Conservation (phyloP, 1,140 invertebrate genomes). For the Tetraneura akinire region DNA sequence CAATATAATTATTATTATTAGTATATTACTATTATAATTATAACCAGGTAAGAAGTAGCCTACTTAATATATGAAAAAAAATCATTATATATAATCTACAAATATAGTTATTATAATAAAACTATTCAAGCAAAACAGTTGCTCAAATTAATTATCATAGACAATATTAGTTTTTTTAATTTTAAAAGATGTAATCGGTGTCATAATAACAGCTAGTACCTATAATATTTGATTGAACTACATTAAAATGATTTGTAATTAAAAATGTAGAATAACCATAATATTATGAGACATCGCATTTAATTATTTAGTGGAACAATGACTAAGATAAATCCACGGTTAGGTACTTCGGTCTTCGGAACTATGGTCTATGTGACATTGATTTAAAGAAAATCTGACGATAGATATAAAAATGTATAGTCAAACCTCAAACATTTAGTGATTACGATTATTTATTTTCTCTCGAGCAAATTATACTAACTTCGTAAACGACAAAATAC, state of each 20-base stretch:
- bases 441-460: no score
- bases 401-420: not conserved
- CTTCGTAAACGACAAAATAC: no score
- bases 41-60: no score
- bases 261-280: slow-evolving; percentile 9
- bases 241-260: not conserved
- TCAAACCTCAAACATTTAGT: no score
- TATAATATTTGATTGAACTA: not conserved
- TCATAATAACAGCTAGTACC: not conserved
- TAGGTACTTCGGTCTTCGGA: not conserved
- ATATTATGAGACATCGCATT: not conserved
- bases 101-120: no score
- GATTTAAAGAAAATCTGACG: not conserved
- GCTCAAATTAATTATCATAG: slow-evolving; percentile 3
- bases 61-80: no score
- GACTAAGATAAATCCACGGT: not conserved
- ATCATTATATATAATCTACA: no score
- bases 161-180: not conserved
- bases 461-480: no score
- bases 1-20: no score
- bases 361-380: not conserved
- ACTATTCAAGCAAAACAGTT: not conserved
- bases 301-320: not conserved
- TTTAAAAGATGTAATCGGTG: not conserved
- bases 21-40: no score